A percentile compares a stretch with the other conserved stretches of the same genome.
Evolutionary conservation across 1,140 invertebrate species (phyloP).

Genomic region (Schlechtendalia chinensis): DNA sequence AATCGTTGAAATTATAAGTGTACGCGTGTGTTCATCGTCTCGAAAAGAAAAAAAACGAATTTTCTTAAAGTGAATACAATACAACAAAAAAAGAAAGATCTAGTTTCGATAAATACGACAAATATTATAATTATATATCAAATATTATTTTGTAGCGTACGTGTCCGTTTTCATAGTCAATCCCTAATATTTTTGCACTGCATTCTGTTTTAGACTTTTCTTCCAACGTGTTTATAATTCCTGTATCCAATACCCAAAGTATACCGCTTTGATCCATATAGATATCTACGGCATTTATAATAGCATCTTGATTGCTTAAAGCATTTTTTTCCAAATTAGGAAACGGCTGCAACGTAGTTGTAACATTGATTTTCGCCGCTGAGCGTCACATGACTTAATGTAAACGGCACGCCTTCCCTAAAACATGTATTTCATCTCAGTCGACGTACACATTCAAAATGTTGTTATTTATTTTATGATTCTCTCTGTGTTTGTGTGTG

Average conservation of each 20-base stretch:
- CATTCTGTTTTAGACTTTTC: conserved; percentile 62
- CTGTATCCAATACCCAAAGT: conserved; percentile 68
- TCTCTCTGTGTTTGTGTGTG: too few relatives aligned
- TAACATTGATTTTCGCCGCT: conserved; percentile 57
- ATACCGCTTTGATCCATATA: conserved; percentile 62
- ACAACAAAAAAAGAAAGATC: too few relatives aligned
- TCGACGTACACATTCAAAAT: background rate
- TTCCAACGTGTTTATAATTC: conserved; percentile 66
- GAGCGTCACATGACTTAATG: conserved; percentile 60
- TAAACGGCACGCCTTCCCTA: conserved; percentile 62
- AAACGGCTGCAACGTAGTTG: conserved; percentile 60
- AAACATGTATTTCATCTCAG: conserved; percentile 4
- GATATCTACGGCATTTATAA: conserved; percentile 65
- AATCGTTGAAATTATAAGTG: too few relatives aligned
- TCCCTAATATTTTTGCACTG: conserved; percentile 66
- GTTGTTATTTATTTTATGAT: background rate
- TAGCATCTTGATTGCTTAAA: conserved; percentile 63
- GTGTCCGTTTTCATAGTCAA: conserved; percentile 59
- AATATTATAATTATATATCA: too few relatives aligned
- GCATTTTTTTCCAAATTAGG: conserved; percentile 65
- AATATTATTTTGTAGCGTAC: background rate
- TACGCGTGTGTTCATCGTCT: too few relatives aligned
- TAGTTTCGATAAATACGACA: too few relatives aligned
- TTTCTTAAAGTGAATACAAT: too few relatives aligned
- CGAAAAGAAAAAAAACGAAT: too few relatives aligned